Percentiles rank a stretch among this genome's conserved stretches.
Conservation (phyloP, 2,797 vertebrate species). For the Falco columbarius region DNA sequence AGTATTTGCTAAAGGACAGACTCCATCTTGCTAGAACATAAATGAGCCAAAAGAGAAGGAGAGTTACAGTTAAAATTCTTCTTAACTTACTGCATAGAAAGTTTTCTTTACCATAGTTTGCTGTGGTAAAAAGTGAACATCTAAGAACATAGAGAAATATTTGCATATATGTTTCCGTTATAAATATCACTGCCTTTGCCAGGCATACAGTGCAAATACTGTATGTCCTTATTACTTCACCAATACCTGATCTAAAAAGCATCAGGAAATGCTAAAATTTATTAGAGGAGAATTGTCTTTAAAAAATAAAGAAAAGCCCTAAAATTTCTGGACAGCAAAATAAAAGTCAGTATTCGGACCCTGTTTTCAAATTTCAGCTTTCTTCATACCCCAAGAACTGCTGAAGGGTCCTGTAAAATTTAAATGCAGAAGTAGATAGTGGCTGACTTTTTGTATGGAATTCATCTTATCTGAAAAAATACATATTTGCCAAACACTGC, state of each 20-base stretch:
- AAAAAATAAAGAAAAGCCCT: neutral
- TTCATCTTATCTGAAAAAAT: neutral
- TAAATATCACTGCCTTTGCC: neutral
- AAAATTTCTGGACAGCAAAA: neutral
- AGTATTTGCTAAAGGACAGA: slow-evolving; percentile 15
- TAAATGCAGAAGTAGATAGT: neutral
- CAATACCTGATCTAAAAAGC: neutral
- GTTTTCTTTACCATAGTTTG: neutral
- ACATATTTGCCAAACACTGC: neutral
- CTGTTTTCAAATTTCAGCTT: neutral
- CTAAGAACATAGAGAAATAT: neutral
- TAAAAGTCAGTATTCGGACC: neutral
- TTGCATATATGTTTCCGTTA: neutral
- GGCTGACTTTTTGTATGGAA: neutral
- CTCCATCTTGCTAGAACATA: neutral
- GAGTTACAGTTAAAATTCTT: neutral
- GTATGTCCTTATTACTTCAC: neutral
- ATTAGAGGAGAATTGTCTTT: neutral
- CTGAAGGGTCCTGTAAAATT: neutral
- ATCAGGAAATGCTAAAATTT: neutral
- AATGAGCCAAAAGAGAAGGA: neutral
- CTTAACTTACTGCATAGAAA: neutral
- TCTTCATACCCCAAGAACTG: neutral
- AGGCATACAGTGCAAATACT: neutral
- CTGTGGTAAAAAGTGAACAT: neutral